phyloP scores from a whole-genome alignment of 2,888 invertebrate species.

The Labia minor region DNA sequence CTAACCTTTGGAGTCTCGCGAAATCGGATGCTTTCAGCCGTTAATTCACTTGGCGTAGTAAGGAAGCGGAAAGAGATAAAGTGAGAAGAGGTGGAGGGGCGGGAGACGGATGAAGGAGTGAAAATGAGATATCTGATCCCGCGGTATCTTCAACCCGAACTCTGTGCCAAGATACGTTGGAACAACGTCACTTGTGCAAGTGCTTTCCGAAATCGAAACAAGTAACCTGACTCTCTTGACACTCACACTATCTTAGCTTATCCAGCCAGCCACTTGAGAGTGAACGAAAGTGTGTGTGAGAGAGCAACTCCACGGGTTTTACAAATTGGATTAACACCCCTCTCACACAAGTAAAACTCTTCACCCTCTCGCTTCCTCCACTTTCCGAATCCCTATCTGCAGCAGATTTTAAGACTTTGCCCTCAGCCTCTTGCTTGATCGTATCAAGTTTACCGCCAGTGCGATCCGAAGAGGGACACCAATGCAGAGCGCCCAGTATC shows the following conservation, averaged over 20 bases:
- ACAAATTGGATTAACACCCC: slow-evolving; percentile 7
- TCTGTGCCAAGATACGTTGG: not conserved
- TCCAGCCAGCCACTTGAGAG: not conserved
- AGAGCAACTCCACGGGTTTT: slow-evolving; percentile 2
- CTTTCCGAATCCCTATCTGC: not conserved
- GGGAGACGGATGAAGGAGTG: not conserved
- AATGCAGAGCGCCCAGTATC: not conserved
- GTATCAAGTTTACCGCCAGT: not conserved
- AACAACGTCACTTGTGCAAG: not conserved
- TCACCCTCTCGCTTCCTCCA: not conserved
- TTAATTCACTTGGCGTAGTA: slow-evolving; percentile 8
- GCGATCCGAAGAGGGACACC: not conserved
- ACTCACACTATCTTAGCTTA: not conserved
- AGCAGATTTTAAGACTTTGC: slow-evolving; percentile 5
- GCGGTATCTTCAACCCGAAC: slow-evolving; percentile 13
- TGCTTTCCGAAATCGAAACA: slow-evolving; percentile 5
- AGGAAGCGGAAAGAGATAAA: not conserved
- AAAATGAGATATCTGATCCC: not conserved
- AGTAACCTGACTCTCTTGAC: slow-evolving; percentile 1
- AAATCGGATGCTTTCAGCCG: not conserved
- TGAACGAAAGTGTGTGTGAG: too few relatives aligned
- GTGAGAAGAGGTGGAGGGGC: not conserved
- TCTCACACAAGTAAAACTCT: not conserved
- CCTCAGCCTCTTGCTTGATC: not conserved
- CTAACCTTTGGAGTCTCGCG: not conserved